phyloP scores from a whole-genome alignment of 64 coral and sea anemone genomes.

The Montipora efflorescens region DNA sequence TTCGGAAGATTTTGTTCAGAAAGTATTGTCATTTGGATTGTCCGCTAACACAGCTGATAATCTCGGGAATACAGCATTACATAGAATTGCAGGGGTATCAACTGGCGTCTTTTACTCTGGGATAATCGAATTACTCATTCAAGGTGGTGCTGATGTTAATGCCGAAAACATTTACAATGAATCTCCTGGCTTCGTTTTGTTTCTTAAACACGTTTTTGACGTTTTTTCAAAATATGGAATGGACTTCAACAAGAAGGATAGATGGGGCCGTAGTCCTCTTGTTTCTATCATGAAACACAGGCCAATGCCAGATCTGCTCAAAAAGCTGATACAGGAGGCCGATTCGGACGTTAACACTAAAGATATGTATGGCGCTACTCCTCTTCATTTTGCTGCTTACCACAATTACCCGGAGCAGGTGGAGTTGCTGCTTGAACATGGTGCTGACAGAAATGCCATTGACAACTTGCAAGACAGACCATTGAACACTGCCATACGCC shows the following conservation, averaged over 20 bases:
- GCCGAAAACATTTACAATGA: constrained; percentile 48
- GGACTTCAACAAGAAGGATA: constrained; percentile 20
- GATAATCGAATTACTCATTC: constrained; percentile 34
- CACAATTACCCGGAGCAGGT: constrained; percentile 37
- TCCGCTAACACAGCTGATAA: constrained; percentile 34
- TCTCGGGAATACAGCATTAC: constrained; percentile 48
- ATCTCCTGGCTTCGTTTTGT: constrained; percentile 45
- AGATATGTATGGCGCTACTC: constrained; percentile 26
- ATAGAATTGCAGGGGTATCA: constrained; percentile 48
- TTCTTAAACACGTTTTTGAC: constrained; percentile 43
- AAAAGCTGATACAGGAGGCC: constrained; percentile 5
- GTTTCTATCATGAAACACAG: constrained; percentile 51
- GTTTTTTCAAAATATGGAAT: constrained; percentile 13
- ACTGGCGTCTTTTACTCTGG: neutral
- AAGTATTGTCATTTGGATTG: constrained; percentile 47
- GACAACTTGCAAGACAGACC: constrained; percentile 45
- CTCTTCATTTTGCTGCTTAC: constrained; percentile 51
- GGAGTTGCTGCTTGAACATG: constrained; percentile 18
- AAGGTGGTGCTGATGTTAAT: neutral
- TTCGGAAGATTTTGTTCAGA: constrained; percentile 24
- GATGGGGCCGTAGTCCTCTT: constrained; percentile 45
- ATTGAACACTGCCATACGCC: constrained; percentile 23
- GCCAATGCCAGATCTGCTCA: constrained; percentile 29
- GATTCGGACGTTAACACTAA: constrained; percentile 13
- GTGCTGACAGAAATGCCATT: constrained; percentile 31